A percentile compares a stretch with the other conserved stretches of the same genome.
Evolutionary conservation across 2,797 vertebrate species (phyloP).

Genomic region (Nannoperca obscura): DNA sequence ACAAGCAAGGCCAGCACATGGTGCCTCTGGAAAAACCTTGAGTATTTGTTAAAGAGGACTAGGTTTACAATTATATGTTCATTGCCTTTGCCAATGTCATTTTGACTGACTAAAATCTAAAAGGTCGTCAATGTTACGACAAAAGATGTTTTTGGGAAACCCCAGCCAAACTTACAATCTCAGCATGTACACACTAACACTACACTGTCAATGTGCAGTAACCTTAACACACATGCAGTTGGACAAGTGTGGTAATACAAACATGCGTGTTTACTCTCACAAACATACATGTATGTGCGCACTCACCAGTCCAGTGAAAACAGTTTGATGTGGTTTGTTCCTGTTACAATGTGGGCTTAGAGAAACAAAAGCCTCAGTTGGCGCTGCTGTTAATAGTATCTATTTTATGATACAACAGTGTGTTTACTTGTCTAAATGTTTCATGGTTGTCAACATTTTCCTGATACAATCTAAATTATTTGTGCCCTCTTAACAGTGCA

Average conservation of each 20-base stretch:
- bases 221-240: conserved; percentile 47
- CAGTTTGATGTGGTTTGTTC: conserved; percentile 30
- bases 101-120: conserved; percentile 31
- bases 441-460: conserved; percentile 38
- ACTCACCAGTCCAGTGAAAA: conserved; percentile 24
- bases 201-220: conserved; percentile 40
- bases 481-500: conserved; percentile 47
- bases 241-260: conserved; percentile 27
- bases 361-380: conserved; percentile 26
- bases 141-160: conserved; percentile 47
- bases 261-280: not conserved
- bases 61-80: conserved; percentile 63
- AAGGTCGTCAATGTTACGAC: conserved; percentile 2
- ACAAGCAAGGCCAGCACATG: conserved; percentile 38
- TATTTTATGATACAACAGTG: conserved; percentile 63
- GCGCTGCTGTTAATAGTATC: conserved; percentile 48
- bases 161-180: conserved; percentile 36
- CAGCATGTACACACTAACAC: conserved; percentile 22
- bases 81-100: conserved; percentile 45
- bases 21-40: conserved; percentile 64
- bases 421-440: conserved; percentile 57
- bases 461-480: conserved; percentile 65
- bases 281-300: conserved; percentile 19
- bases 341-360: conserved; percentile 45
- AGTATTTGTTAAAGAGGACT: conserved; percentile 47